Conservation (phyloP, 2,113 vertebrate genomes). For the Perccottus glenii region DNA sequence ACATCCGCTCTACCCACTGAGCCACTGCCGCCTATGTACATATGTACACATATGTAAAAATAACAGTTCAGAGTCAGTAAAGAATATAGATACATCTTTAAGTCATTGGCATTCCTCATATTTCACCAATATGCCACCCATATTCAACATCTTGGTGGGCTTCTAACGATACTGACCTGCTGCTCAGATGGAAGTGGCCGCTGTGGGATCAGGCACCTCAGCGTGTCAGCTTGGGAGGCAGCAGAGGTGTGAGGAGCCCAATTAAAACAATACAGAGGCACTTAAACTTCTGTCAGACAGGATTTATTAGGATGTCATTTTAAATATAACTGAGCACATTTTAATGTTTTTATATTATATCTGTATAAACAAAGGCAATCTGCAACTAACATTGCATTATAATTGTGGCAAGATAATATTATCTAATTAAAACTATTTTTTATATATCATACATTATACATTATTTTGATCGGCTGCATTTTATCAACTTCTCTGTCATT, state of each 20-base stretch:
- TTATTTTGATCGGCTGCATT: too few relatives aligned
- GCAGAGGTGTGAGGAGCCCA: conserved; percentile 9
- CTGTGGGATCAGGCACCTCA: background rate
- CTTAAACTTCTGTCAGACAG: background rate
- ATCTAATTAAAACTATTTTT: too few relatives aligned
- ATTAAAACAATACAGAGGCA: conserved; percentile 31
- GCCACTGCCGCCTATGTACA: too few relatives aligned
- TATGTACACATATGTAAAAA: background rate
- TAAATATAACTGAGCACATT: background rate
- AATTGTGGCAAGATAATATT: too few relatives aligned
- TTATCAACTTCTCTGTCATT: too few relatives aligned
- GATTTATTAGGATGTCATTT: background rate
- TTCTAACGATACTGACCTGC: background rate
- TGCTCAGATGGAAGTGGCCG: background rate
- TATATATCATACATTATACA: too few relatives aligned
- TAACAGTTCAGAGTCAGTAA: background rate
- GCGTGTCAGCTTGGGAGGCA: conserved; percentile 9
- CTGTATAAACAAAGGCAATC: too few relatives aligned
- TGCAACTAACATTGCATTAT: too few relatives aligned
- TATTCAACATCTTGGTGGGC: background rate
- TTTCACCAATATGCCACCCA: background rate
- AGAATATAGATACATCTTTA: background rate
- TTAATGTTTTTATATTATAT: too few relatives aligned
- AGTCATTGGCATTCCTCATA: background rate
- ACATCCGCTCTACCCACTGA: too few relatives aligned